Percentiles rank a stretch among this genome's conserved stretches.
These are phyloP conservation scores for Oryzias woworae DNA, from an alignment of 2,113 vertebrate genomes.

Conservation along the genomic window DNA sequence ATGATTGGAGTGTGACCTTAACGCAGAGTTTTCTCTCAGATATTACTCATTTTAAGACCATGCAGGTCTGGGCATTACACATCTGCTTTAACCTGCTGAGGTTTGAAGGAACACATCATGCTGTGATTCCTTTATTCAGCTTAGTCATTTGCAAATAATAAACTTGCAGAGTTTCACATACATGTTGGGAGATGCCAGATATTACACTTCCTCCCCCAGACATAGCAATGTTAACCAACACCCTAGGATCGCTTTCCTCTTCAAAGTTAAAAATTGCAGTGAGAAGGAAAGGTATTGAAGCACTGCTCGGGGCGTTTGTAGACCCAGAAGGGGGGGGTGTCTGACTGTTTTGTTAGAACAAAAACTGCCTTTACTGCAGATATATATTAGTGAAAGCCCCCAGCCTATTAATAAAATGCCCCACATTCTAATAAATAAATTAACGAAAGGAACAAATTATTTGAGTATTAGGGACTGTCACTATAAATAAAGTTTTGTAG, in stretches of 20 bases:
- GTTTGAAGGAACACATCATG: neutral
- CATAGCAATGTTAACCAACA: constrained; percentile 49
- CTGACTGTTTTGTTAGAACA: constrained; percentile 47
- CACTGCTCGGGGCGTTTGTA: constrained; percentile 44
- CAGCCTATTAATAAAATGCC: neutral
- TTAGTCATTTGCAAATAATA: neutral
- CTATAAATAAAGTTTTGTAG: too few relatives aligned
- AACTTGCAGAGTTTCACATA: neutral
- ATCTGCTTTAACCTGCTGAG: constrained; percentile 25
- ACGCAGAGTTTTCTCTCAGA: constrained; percentile 14
- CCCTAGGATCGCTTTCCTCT: constrained; percentile 31
- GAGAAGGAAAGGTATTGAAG: constrained; percentile 37
- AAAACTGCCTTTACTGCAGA: constrained; percentile 52
- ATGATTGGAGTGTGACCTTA: too few relatives aligned
- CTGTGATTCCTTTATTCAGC: neutral
- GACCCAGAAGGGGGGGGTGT: constrained; percentile 22
- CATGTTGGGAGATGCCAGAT: neutral
- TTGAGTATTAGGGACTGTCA: too few relatives aligned
- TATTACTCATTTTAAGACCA: constrained; percentile 30
- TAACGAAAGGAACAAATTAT: too few relatives aligned
- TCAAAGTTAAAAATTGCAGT: constrained; percentile 51
- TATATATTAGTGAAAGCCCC: constrained; percentile 46
- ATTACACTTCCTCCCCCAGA: constrained; percentile 7
- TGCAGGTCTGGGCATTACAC: constrained; percentile 29
- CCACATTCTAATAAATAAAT: too few relatives aligned